Evolutionary conservation across 2,888 invertebrate genomes (phyloP), one percentile per base, ranked within the genome.

Genomic region (Tanytarsus gracilentus): DNA sequence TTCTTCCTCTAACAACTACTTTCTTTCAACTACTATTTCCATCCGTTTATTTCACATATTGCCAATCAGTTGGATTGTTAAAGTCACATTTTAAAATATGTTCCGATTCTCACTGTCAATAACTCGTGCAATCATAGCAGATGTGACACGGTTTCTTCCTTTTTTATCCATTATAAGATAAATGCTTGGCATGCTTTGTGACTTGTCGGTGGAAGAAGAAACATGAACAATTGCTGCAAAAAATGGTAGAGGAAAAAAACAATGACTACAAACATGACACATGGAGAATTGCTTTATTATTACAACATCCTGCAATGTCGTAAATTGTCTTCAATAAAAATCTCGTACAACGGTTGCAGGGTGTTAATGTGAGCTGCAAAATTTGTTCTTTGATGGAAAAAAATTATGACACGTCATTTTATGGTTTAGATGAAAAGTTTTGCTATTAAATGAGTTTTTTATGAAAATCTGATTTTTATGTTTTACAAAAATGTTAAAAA

Each of bases 41-140:
- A n/a, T n/a, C n/a, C n/a, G n/a, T n/a, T n/a, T n/a, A n/a, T n/a
- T n/a, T n/a, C n/a, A n/a, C n/a, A n/a, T n/a, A n/a, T n/a, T n/a
- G n/a, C n/a, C 44, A 44, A 44, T 44, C 44, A 44, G 23, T 18
- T 11, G 23, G 23, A 44, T 44, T 44, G 21, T 44, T 23, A 18
- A 44, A 44, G 44, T 44, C 44, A 44, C 23, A 23, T 44, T 44
- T 44, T 44, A 44, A 44, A 44, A 44, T 44, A 25, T 27, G 18
- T 55, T 55, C 26, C 16, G 39, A 25, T 55, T 55, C 16, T 9
- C 26, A 11, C 29, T 51, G 51, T 51, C 55, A 39, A 39, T 55
- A 36, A 39, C 39, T 55, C 39, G 25, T 39, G 25, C 40, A 55
- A 55, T 55, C 55, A 55, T 40, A 55, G 39, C 55, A 55, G 55